These are phyloP conservation scores for Drosophila mojavensis DNA, from an alignment of 1,140 invertebrate species.

Conservation along the genomic window DNA sequence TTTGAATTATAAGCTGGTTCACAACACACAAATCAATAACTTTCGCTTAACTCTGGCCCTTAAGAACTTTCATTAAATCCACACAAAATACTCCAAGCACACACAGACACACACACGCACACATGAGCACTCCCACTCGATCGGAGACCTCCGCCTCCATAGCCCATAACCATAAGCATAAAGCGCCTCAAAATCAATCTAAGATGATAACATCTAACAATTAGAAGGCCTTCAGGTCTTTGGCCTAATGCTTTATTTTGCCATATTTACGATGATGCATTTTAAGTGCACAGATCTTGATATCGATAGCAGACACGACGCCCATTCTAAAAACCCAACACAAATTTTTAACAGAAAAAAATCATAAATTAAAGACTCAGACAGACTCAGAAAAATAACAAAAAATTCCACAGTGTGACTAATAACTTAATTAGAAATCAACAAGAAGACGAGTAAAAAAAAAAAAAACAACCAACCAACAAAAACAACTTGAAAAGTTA, in stretches of 20 bases:
- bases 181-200: constrained; percentile 27
- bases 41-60: neutral
- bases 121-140: neutral
- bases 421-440: constrained; percentile 81
- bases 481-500: constrained; percentile 58
- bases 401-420: constrained; percentile 69
- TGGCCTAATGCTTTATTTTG: constrained; percentile 55
- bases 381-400: constrained; percentile 14
- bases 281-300: constrained; percentile 48
- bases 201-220: constrained; percentile 41
- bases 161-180: constrained; percentile 36
- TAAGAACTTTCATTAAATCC: neutral
- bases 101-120: neutral
- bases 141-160: constrained; percentile 25
- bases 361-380: constrained; percentile 21
- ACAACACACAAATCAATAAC: neutral
- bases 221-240: constrained; percentile 46
- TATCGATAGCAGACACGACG: constrained; percentile 34
- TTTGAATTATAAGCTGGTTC: neutral
- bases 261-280: constrained; percentile 76
- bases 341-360: constrained; percentile 12
- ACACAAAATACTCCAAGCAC: neutral
- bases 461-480: neutral
- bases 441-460: constrained; percentile 45
- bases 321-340: constrained; percentile 21